Base-by-base conservation (phyloP, 2,797 vertebrate species). In the Allobates femoralis region DNA sequence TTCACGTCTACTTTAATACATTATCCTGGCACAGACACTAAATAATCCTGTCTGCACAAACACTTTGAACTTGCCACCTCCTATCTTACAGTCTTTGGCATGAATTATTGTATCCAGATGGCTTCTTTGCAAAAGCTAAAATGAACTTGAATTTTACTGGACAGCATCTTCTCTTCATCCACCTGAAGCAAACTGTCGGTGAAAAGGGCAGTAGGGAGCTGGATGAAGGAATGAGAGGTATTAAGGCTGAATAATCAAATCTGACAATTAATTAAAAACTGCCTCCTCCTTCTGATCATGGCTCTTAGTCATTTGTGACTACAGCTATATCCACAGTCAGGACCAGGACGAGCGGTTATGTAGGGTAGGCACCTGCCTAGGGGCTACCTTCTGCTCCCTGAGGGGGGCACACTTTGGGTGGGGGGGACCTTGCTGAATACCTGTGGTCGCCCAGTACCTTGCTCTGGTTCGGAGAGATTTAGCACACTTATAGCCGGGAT, bases 81-180 rank as follows among this genome's bases (percentile, higher is more conserved):
- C 37, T 21, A 62, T 62, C 62, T 76, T 62, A 71, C 58, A 30
- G 73, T 37, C 37, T 60, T 79, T 83, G 80, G 86, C 86, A 71
- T 60, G 74, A 87, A 74, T 79, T 60, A 84, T 58, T 71, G 37
- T 62, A 77, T 83, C 81, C 86, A 87, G 86, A 84, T 87, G 86
- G 86, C 56, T 53, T 75, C 14, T 51, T 87, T 83, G 75, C 21
- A 74, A 60, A 83, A 79, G 34, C 28, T 41, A 62, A 86, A 86
- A 75, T 75, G 85, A 86, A 73, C 79, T 75, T 75, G 23, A 66
- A 64, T 82, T 74, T 84, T 58, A 41, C 85, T 58, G 79, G 60
- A 78, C 41, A 32, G 37, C 26, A 79, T n/a, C 23, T 51, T 26
- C 16, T 73, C 75, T 58, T 23, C 32, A 41, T 83, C 74, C 74